These are phyloP conservation scores for Amiota communis DNA, from an alignment of 2,888 invertebrate genomes.

Conservation along the genomic window DNA sequence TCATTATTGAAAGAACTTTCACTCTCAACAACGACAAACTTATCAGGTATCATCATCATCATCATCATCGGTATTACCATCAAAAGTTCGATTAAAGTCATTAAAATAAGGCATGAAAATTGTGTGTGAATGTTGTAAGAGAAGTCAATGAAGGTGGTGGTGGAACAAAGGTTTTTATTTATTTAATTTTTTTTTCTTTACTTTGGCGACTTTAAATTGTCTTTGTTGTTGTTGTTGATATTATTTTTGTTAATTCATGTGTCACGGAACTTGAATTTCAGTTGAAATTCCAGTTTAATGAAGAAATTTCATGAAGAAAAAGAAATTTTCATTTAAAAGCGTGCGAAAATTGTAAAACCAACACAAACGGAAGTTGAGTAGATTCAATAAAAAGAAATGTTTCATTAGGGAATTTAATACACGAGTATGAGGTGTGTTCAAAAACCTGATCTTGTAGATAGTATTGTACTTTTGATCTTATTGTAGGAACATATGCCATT, in stretches of 20 bases:
- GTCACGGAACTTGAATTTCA: conserved; percentile 36
- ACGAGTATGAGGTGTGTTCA: too few species aligned
- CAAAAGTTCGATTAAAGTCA: conserved; percentile 3
- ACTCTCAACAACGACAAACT: conserved; percentile 17
- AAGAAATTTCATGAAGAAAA: conserved; percentile 41
- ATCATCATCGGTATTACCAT: not conserved
- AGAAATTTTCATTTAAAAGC: conserved; percentile 44
- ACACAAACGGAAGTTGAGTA: conserved; percentile 50
- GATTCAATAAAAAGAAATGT: not conserved
- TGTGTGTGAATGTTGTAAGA: not conserved
- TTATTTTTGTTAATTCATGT: not conserved
- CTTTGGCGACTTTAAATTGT: not conserved
- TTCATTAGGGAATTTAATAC: too few species aligned
- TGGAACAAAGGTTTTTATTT: not conserved
- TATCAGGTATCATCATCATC: not conserved
- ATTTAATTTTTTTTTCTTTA: too few species aligned
- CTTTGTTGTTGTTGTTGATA: not conserved
- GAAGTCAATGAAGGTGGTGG: not conserved
- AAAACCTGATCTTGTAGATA: too few species aligned
- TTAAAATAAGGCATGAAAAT: not conserved
- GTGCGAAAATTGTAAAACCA: conserved; percentile 48
- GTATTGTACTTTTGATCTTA: too few species aligned
- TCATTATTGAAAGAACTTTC: conserved; percentile 16
- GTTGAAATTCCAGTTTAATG: conserved; percentile 53
- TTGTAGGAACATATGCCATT: too few species aligned